These are phyloP conservation scores for Eucera pruinosa DNA, from an alignment of 2,888 invertebrate species.

Conservation along the genomic window DNA sequence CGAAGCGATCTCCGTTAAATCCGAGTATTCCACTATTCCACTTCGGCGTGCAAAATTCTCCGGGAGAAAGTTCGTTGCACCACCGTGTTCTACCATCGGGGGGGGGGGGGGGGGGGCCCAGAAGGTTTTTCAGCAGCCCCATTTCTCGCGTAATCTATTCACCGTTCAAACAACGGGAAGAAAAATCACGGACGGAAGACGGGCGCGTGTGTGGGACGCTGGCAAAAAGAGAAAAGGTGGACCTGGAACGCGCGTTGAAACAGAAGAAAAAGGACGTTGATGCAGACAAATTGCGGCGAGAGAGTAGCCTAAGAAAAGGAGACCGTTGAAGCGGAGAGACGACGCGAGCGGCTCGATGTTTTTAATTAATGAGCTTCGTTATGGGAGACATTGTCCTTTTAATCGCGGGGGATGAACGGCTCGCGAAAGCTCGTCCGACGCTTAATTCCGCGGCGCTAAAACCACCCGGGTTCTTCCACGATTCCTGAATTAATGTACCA, in stretches of 20 bases:
- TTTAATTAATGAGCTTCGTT: constrained; percentile 55
- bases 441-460: constrained; percentile 48
- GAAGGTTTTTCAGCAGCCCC: background rate
- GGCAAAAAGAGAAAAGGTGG: background rate
- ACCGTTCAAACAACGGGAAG: background rate
- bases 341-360: constrained; percentile 10
- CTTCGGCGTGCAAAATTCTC: background rate
- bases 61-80: background rate
- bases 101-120: no score
- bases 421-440: constrained; percentile 32
- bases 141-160: constrained; percentile 2
- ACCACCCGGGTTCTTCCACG: no score
- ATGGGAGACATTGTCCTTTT: constrained; percentile 44
- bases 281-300: constrained; percentile 21
- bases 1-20: background rate
- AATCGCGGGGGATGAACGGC: constrained; percentile 42
- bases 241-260: background rate
- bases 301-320: background rate
- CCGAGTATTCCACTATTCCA: background rate
- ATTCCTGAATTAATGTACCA: constrained; percentile 65
- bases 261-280: constrained; percentile 5
- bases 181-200: background rate
- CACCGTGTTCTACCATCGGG: no score
- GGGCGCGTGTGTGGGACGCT: background rate
- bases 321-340: background rate